These are phyloP conservation scores for Drosophila suzukii DNA, from an alignment of 1,140 invertebrate species.

Conservation along the genomic window DNA sequence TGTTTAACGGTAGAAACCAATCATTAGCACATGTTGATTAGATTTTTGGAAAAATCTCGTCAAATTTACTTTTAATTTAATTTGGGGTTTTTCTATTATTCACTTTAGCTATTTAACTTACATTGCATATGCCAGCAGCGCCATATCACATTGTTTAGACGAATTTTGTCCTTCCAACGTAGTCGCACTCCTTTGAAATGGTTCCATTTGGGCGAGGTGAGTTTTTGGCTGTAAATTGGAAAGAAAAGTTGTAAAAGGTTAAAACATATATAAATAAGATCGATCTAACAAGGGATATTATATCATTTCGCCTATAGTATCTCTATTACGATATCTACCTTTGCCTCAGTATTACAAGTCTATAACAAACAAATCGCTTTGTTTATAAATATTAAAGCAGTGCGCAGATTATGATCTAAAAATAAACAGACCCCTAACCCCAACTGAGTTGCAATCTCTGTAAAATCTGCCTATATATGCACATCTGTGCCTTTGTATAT, in stretches of 20 bases:
- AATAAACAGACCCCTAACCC: slow-evolving; percentile 60
- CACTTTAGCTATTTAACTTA: slow-evolving; percentile 86
- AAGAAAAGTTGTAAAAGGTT: slow-evolving; percentile 37
- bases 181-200: slow-evolving; percentile 98
- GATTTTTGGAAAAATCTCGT: not conserved
- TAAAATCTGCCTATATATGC: slow-evolving; percentile 45
- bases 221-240: slow-evolving; percentile 93
- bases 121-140: slow-evolving; percentile 99
- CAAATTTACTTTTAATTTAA: not conserved
- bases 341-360: slow-evolving; percentile 17
- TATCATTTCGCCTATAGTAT: too few species aligned
- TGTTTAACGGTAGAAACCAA: slow-evolving; percentile 3
- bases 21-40: slow-evolving; percentile 4
- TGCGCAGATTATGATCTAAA: slow-evolving; percentile 56
- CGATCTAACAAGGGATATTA: too few species aligned
- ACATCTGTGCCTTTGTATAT: slow-evolving; percentile 22
- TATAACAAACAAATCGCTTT: slow-evolving; percentile 52
- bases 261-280: not conserved
- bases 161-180: slow-evolving; percentile 99
- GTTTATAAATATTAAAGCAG: slow-evolving; percentile 57
- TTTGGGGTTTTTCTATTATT: not conserved
- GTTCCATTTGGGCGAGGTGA: slow-evolving; percentile 99
- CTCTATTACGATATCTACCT: not conserved
- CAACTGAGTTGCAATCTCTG: slow-evolving; percentile 17
- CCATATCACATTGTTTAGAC: slow-evolving; percentile 99